phyloP scores from a whole-genome alignment of 2,113 vertebrate genomes.

The Sturnus vulgaris region DNA sequence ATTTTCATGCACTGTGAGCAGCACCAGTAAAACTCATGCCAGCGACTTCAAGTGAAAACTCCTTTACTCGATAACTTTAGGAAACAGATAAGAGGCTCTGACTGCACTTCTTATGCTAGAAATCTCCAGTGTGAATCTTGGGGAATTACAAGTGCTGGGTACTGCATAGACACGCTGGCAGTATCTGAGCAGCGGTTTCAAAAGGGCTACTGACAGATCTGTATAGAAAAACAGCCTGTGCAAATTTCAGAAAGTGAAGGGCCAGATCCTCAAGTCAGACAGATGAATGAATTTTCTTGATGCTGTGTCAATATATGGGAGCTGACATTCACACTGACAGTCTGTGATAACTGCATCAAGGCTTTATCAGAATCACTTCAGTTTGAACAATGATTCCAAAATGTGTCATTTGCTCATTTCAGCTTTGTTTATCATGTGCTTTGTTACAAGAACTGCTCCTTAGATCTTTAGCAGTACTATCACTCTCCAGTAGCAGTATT shows the following conservation, averaged over 20 bases:
- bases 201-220: not conserved
- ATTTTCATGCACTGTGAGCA: not conserved
- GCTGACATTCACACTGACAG: not conserved
- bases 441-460: not conserved
- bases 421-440: not conserved
- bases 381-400: not conserved
- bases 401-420: not conserved
- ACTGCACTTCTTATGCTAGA: not conserved
- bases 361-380: not conserved
- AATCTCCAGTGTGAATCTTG: not conserved
- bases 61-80: not conserved
- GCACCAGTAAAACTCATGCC: not conserved
- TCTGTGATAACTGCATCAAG: not conserved
- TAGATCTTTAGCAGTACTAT: not conserved
- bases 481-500: not conserved
- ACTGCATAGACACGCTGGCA: not conserved
- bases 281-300: not conserved
- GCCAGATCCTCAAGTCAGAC: not conserved
- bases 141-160: not conserved
- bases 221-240: not conserved
- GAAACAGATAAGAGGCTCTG: not conserved
- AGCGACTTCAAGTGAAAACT: not conserved
- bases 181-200: not conserved
- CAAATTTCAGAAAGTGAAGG: not conserved
- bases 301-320: not conserved